Evolutionary conservation across 2,113 vertebrate genomes (phyloP), one percentile per base, ranked within the genome.

Genomic region (Xyliphius kryptos): DNA sequence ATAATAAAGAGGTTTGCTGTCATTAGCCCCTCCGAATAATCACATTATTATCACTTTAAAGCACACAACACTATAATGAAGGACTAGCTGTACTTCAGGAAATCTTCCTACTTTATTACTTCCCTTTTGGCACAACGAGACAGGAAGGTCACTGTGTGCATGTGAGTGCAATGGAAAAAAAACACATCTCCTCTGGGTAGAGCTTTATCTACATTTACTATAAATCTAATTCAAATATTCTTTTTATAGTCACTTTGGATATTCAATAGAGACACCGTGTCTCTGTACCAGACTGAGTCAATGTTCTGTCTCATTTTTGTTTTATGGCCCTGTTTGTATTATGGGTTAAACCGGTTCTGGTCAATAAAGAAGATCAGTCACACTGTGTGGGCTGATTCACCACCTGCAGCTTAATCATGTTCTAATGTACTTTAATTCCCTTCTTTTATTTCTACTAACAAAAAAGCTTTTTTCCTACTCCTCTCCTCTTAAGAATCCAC

Each of bases 81-180:
- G 59, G 48, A 54, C 15, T 71, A 77, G 71, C 68, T 73, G 71
- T 77, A 74, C 70, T 80, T 76, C 79, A 85, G 84, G 83, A 87
- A 87, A 80, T 85, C 74, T 81, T 85, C 81, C 74, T 58, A 75
- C 80, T 85, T 84, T 82, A 86, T 86, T 82, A 82, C 82, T 88
- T 86, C 86, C 86, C 76, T 32, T 68, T 56, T 37, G 37, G 81
- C 57, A 44, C 17, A 14, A 75, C 53, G 70, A 73, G 37, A 62
- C 73, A 72, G 81, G 79, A 83, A 81, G 67, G 67, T 16, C 40
- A 14, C 55, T 70, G 61, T 69, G 56, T 58, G 68, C 21, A n/a
- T 46, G 46, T 56, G 26, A 48, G 16, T 9, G 1, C 19, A 12
- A 14, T 13, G 3, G 43, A 51, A 19, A 62, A 37, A 67, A 14